phyloP scores from a whole-genome alignment of 1,140 invertebrate species.

The Sipha flava region DNA sequence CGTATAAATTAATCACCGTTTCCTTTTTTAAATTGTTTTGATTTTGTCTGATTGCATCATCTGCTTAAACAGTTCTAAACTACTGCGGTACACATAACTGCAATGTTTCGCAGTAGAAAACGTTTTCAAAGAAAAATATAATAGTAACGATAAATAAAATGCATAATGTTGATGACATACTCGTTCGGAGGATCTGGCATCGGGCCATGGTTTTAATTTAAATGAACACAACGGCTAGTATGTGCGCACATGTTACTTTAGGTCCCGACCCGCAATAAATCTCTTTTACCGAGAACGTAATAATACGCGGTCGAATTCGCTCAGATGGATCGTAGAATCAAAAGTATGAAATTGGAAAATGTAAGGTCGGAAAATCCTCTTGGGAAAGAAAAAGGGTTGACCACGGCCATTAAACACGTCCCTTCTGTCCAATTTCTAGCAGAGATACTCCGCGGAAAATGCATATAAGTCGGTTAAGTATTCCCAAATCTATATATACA shows the following conservation, averaged over 20 bases:
- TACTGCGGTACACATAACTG: too few relatives aligned
- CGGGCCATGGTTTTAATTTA: not conserved
- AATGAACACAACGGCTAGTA: not conserved
- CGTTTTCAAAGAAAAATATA: not conserved
- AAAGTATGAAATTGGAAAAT: slow-evolving; percentile 24
- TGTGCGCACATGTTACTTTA: not conserved
- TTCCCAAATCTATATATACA: not conserved
- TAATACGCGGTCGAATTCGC: not conserved
- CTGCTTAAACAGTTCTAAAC: too few relatives aligned
- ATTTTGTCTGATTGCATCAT: too few relatives aligned
- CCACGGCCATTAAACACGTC: slow-evolving; percentile 17
- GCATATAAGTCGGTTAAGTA: not conserved
- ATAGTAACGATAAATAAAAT: not conserved
- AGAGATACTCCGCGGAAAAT: not conserved
- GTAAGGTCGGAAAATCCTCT: slow-evolving; percentile 1
- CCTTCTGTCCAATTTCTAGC: not conserved
- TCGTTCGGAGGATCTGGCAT: not conserved
- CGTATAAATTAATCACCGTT: too few relatives aligned
- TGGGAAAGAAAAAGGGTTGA: slow-evolving; percentile 10
- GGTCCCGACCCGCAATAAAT: not conserved
- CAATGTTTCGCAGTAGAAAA: too few relatives aligned
- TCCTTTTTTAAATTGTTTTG: too few relatives aligned
- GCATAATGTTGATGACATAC: not conserved
- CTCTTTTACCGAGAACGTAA: not conserved
- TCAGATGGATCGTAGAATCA: not conserved